Conservation (phyloP, 1,140 invertebrate genomes). For the Heliconius himera region DNA sequence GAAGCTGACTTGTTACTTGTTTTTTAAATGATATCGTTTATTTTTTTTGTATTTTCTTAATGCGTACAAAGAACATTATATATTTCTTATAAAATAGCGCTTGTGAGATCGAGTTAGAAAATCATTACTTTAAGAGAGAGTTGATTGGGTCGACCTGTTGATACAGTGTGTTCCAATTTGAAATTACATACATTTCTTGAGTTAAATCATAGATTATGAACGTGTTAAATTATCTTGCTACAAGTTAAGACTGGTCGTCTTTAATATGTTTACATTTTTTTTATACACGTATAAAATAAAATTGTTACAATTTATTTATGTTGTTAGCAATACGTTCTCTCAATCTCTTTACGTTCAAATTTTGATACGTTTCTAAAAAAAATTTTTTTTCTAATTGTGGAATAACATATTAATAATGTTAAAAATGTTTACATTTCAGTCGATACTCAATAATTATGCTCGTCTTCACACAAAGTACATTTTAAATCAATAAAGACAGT, state of each 20-base stretch:
- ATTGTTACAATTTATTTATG: too few relatives aligned
- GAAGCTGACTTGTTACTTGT: too few relatives aligned
- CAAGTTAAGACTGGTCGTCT: neutral
- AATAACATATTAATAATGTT: too few relatives aligned
- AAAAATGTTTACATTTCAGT: too few relatives aligned
- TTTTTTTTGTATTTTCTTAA: neutral
- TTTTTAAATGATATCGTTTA: too few relatives aligned
- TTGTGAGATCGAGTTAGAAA: conserved; percentile 38
- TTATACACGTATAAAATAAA: too few relatives aligned
- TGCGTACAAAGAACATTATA: neutral
- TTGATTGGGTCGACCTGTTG: conserved; percentile 40
- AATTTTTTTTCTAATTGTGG: too few relatives aligned
- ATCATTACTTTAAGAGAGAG: conserved; percentile 44
- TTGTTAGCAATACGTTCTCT: too few relatives aligned
- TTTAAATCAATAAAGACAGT: neutral
- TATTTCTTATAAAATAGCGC: neutral
- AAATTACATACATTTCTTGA: neutral
- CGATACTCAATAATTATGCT: neutral
- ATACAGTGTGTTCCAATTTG: conserved; percentile 29
- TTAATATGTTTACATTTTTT: neutral
- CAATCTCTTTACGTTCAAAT: too few relatives aligned
- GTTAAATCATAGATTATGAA: neutral
- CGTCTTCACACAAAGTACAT: neutral
- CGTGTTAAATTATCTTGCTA: conserved; percentile 20
- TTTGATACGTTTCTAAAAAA: neutral